Evolutionary conservation across 1,140 invertebrate genomes (phyloP).

Genomic region (Holcopasites calliopsidis): DNA sequence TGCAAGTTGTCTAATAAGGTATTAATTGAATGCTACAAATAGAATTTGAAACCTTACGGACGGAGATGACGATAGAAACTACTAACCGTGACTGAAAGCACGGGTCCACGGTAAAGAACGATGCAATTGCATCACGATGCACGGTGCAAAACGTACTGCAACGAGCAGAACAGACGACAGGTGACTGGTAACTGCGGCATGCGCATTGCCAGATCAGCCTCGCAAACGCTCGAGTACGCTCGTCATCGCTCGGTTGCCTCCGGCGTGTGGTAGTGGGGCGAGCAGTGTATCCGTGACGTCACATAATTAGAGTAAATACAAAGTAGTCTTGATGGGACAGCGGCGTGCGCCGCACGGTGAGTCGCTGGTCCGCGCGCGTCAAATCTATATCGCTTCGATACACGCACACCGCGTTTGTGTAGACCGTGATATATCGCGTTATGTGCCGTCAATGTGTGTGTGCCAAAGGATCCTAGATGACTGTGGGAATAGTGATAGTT

Average conservation of each 20-base stretch:
- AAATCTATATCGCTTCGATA: constrained; percentile 73
- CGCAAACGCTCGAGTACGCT: constrained; percentile 60
- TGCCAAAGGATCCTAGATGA: constrained; percentile 73
- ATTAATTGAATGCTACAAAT: no score
- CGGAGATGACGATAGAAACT: no score
- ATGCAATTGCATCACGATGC: constrained; percentile 2
- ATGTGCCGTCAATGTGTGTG: constrained; percentile 71
- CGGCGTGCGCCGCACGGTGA: constrained; percentile 82
- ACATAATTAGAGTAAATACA: constrained; percentile 89
- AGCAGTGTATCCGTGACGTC: constrained; percentile 84
- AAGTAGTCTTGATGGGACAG: constrained; percentile 85
- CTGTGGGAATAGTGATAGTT: constrained; percentile 73
- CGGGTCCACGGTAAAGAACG: neutral
- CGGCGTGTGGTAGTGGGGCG: constrained; percentile 67
- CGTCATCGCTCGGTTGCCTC: constrained; percentile 54
- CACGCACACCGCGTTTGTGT: constrained; percentile 63
- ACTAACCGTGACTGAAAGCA: neutral
- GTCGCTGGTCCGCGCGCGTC: constrained; percentile 78
- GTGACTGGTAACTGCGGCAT: constrained; percentile 57
- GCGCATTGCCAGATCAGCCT: constrained; percentile 60
- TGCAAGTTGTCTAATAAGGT: no score
- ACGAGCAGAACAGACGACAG: constrained; percentile 52
- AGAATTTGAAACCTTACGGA: no score
- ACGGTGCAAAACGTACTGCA: constrained; percentile 5
- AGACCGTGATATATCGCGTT: constrained; percentile 60